These are phyloP conservation scores for Erebia palarica DNA, from an alignment of 2,888 invertebrate genomes.

Conservation along the genomic window DNA sequence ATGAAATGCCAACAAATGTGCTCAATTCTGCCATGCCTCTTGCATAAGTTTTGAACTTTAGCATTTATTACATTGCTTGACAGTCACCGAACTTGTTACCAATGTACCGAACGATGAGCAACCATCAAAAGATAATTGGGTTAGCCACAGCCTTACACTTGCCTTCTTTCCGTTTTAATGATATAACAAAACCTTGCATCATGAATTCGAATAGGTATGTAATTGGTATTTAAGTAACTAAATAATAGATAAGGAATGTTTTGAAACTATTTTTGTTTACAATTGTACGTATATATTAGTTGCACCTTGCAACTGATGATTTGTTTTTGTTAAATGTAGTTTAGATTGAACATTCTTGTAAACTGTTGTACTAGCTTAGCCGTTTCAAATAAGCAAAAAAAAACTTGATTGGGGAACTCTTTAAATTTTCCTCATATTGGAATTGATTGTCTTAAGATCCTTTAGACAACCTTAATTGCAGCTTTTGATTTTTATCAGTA, in stretches of 20 bases:
- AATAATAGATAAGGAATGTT: background rate
- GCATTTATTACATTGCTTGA: slow-evolving; percentile 28
- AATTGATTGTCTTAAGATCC: background rate
- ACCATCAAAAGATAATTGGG: slow-evolving; percentile 13
- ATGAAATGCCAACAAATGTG: slow-evolving; percentile 64
- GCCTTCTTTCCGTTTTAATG: slow-evolving; percentile 11
- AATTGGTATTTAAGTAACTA: background rate
- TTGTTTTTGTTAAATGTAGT: background rate
- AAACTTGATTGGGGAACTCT: background rate
- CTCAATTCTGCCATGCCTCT: slow-evolving; percentile 35
- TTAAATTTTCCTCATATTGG: background rate
- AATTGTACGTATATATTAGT: background rate
- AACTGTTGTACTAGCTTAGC: too few species aligned
- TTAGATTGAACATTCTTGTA: too few species aligned
- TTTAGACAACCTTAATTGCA: background rate
- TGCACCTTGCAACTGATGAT: background rate
- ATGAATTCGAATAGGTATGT: slow-evolving; percentile 3
- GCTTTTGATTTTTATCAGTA: slow-evolving; percentile 14
- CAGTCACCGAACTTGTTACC: slow-evolving; percentile 6
- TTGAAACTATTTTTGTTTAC: background rate
- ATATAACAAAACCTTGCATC: slow-evolving; percentile 17
- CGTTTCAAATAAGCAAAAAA: background rate
- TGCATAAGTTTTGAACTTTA: slow-evolving; percentile 41
- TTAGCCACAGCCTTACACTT: slow-evolving; percentile 6
- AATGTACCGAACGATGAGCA: slow-evolving; percentile 7